Percentiles rank a stretch among this genome's conserved stretches.
Conservation (phyloP, 2,888 invertebrate genomes). For the Julus scandinavius region DNA sequence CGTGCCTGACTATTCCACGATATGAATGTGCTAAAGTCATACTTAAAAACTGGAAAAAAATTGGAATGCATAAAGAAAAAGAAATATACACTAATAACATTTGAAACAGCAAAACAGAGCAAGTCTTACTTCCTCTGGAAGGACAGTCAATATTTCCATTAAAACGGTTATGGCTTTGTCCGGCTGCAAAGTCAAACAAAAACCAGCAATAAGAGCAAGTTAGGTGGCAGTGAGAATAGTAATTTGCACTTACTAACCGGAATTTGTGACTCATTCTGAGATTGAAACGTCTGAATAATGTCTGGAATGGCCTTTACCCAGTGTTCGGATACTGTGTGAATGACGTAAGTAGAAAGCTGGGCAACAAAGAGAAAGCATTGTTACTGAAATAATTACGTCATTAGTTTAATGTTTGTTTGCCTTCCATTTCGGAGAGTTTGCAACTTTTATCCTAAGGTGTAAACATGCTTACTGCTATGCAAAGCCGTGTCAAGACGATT, state of each 20-base stretch:
- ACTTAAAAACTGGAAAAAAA: slow-evolving; percentile 61
- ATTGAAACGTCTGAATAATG: slow-evolving; percentile 75
- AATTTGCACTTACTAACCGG: slow-evolving; percentile 64
- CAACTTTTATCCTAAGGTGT: no score
- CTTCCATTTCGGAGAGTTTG: no score
- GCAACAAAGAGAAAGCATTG: slow-evolving; percentile 49
- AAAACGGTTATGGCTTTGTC: slow-evolving; percentile 76
- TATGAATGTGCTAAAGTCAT: slow-evolving; percentile 58
- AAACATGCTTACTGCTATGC: slow-evolving; percentile 79
- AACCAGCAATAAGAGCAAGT: background rate
- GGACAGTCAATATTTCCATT: slow-evolving; percentile 83
- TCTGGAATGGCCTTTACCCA: slow-evolving; percentile 79
- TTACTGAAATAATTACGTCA: background rate
- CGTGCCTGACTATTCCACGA: slow-evolving; percentile 58
- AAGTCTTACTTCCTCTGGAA: slow-evolving; percentile 84
- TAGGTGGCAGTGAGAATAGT: background rate
- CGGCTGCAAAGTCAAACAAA: slow-evolving; percentile 62
- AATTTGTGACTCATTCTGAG: slow-evolving; percentile 70
- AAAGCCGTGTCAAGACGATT: slow-evolving; percentile 85
- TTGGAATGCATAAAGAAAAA: slow-evolving; percentile 57
- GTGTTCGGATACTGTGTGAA: slow-evolving; percentile 73
- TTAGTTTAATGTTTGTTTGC: background rate
- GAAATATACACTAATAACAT: background rate
- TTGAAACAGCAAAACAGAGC: slow-evolving; percentile 49
- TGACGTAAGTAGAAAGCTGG: slow-evolving; percentile 85